phyloP scores from a whole-genome alignment of 2,888 invertebrate genomes.

The Clistopyga incitator region DNA sequence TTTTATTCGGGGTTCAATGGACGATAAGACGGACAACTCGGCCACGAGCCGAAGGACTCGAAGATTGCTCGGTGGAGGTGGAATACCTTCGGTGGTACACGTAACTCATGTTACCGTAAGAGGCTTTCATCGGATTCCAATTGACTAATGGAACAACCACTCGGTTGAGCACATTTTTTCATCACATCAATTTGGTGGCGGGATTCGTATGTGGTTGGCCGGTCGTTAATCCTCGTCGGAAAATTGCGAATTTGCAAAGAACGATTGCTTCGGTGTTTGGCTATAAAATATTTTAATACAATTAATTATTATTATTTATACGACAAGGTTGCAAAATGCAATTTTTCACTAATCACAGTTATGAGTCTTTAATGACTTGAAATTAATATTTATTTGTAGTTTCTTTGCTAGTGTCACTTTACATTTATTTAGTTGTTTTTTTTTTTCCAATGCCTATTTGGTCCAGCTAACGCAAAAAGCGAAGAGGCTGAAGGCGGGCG shows the following conservation, averaged over 20 bases:
- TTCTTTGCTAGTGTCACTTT: too few relatives aligned
- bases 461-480: conserved; percentile 4
- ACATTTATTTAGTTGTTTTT: conserved; percentile 1
- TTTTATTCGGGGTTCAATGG: conserved; percentile 55
- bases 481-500: background rate
- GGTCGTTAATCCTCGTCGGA: background rate
- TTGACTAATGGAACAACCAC: conserved; percentile 58
- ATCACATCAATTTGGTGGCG: background rate
- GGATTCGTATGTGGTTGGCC: background rate
- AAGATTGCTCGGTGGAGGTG: conserved; percentile 10
- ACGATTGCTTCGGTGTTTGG: too few relatives aligned
- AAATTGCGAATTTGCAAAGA: too few relatives aligned
- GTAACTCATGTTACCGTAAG: conserved; percentile 60
- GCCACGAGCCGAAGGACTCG: conserved; percentile 10
- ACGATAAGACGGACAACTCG: conserved; percentile 49
- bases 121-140: conserved; percentile 63
- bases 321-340: too few relatives aligned
- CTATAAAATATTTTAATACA: too few relatives aligned
- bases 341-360: too few relatives aligned
- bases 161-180: background rate
- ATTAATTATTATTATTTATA: too few relatives aligned
- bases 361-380: too few relatives aligned
- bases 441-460: conserved; percentile 27
- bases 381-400: too few relatives aligned
- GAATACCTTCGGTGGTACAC: conserved; percentile 20